Percentiles rank a stretch among this genome's conserved stretches.
phyloP scores from a whole-genome alignment of 2,888 invertebrate species.

The Apomyelois bistriatella region DNA sequence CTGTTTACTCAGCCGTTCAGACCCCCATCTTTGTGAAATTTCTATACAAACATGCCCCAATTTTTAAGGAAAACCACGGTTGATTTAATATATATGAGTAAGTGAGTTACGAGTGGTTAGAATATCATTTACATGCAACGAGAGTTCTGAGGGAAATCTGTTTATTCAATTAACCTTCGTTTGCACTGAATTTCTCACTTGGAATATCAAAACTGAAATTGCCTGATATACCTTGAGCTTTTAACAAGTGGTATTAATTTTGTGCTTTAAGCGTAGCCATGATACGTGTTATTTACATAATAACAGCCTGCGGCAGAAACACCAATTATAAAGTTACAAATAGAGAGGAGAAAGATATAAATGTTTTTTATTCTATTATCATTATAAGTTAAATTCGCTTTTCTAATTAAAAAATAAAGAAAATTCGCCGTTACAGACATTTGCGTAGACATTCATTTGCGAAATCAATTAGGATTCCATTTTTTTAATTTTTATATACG shows the following conservation, averaged over 20 bases:
- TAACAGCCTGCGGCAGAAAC: background rate
- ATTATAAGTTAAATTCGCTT: no score
- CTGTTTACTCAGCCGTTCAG: no score
- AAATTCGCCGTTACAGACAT: background rate
- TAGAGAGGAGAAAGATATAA: no score
- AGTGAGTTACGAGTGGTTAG: background rate
- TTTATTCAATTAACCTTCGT: background rate
- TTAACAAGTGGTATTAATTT: background rate
- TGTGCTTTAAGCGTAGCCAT: background rate
- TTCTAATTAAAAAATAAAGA: background rate
- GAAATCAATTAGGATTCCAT: no score
- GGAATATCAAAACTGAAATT: constrained; percentile 2
- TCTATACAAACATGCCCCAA: background rate
- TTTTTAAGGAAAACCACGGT: background rate
- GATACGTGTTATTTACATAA: background rate
- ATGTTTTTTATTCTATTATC: no score
- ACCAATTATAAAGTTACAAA: no score
- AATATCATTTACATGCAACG: background rate
- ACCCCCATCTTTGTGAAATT: no score
- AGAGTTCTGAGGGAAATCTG: background rate
- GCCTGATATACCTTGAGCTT: background rate
- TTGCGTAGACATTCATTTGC: no score
- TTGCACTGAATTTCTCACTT: background rate
- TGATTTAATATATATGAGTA: background rate
- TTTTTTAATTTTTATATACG: no score